Evolutionary conservation across 2,797 vertebrate genomes (phyloP).

Genomic region (Prionace glauca): DNA sequence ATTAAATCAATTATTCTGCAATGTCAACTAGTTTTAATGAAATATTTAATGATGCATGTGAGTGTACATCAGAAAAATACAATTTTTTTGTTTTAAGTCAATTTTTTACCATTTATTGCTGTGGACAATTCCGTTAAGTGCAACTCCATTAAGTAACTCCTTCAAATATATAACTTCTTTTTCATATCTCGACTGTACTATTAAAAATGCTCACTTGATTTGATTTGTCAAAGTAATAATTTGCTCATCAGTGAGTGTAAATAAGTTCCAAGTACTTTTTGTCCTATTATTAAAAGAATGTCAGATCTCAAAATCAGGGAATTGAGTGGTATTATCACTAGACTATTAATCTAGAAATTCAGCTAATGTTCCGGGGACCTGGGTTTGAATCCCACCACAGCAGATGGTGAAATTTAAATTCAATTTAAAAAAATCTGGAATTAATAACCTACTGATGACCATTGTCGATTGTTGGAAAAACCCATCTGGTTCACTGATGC

Average conservation of each 20-base stretch:
- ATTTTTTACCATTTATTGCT: background rate
- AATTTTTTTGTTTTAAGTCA: background rate
- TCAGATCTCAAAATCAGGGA: background rate
- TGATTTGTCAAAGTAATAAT: background rate
- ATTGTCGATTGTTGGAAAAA: too few species aligned
- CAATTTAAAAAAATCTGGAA: too few species aligned
- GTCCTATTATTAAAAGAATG: background rate
- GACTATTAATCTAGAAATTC: too few species aligned
- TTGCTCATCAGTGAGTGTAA: background rate
- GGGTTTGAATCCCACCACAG: too few species aligned
- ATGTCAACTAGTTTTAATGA: background rate
- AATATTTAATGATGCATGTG: background rate
- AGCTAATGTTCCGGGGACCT: too few species aligned
- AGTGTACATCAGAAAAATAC: background rate
- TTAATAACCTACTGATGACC: too few species aligned
- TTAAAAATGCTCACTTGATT: background rate
- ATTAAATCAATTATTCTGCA: background rate
- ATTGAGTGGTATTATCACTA: too few species aligned
- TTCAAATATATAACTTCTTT: background rate
- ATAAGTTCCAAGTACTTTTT: background rate
- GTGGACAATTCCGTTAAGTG: background rate
- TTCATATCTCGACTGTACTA: background rate
- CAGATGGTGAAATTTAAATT: too few species aligned
- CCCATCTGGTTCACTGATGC: too few species aligned
- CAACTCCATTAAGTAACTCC: background rate